Evolutionary conservation across 64 coral and sea anemone genomes (phyloP).

Genomic region (Dendrophyllia cribrosa): DNA sequence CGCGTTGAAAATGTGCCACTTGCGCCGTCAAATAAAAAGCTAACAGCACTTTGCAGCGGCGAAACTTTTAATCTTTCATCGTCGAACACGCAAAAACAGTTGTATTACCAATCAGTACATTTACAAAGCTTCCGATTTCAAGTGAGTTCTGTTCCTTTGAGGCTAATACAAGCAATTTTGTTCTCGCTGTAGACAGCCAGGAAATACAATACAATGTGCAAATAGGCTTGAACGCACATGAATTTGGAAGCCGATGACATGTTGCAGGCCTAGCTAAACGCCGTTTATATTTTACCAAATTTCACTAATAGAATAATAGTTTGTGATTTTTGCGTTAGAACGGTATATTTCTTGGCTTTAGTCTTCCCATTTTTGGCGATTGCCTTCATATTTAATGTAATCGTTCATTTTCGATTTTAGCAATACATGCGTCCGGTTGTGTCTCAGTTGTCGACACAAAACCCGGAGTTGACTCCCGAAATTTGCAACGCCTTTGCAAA

Average conservation of each 20-base stretch:
- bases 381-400: constrained; percentile 77
- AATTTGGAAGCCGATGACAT: constrained; percentile 61
- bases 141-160: not conserved
- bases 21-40: constrained; percentile 28
- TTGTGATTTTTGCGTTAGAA: not conserved
- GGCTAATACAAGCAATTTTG: constrained; percentile 22
- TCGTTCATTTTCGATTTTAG: constrained; percentile 86
- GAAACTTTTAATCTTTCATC: not conserved
- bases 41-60: not conserved
- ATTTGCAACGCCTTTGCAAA: constrained; percentile 25
- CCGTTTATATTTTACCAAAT: constrained; percentile 21
- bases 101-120: not conserved
- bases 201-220: constrained; percentile 60
- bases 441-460: constrained; percentile 2
- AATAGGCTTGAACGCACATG: constrained; percentile 50
- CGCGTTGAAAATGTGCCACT: constrained; percentile 81
- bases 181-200: constrained; percentile 43
- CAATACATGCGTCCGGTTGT: constrained; percentile 58
- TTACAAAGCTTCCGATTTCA: not conserved
- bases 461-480: constrained; percentile 2
- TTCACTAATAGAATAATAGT: not conserved
- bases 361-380: constrained; percentile 19
- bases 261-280: constrained; percentile 4
- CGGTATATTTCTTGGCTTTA: not conserved
- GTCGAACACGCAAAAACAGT: not conserved